Conservation (phyloP, 2,797 vertebrate species). For the Phalanger gymnotis region DNA sequence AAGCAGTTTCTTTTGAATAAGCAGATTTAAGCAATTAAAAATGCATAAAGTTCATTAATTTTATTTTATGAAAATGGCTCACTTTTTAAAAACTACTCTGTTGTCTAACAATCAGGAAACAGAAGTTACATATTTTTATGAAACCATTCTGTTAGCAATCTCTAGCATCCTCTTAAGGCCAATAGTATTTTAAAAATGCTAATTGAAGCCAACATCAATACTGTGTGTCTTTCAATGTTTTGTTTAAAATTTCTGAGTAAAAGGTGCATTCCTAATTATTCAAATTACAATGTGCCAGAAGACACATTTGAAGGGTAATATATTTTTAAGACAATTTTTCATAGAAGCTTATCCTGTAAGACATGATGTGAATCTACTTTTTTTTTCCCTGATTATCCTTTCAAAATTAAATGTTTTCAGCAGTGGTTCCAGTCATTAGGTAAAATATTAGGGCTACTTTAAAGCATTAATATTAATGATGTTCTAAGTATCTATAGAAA, state of each 20-base stretch:
- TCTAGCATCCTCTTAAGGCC: slow-evolving; percentile 36
- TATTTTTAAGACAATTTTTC: slow-evolving; percentile 56
- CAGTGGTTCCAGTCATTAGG: slow-evolving; percentile 27
- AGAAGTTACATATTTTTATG: slow-evolving; percentile 36
- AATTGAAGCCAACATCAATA: slow-evolving; percentile 66
- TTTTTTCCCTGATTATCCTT: slow-evolving; percentile 29
- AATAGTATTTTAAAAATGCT: slow-evolving; percentile 60
- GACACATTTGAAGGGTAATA: slow-evolving; percentile 69
- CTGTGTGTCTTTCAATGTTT: slow-evolving; percentile 56
- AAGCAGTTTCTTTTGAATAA: slow-evolving; percentile 60
- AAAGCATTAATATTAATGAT: slow-evolving; percentile 56
- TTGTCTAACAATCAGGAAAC: slow-evolving; percentile 45
- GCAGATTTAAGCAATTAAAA: slow-evolving; percentile 52
- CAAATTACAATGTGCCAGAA: slow-evolving; percentile 51
- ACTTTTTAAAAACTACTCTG: slow-evolving; percentile 8
- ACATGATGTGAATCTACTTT: slow-evolving; percentile 21
- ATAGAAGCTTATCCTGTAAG: slow-evolving; percentile 53
- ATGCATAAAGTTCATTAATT: slow-evolving; percentile 59
- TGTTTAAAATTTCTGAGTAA: slow-evolving; percentile 65
- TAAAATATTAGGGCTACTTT: slow-evolving; percentile 56
- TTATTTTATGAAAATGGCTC: slow-evolving; percentile 34
- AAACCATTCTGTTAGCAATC: slow-evolving; percentile 57
- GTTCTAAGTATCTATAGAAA: slow-evolving; percentile 49
- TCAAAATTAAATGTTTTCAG: slow-evolving; percentile 63
- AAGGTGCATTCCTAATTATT: slow-evolving; percentile 60